phyloP scores from a whole-genome alignment of 2,797 vertebrate species.

The Enoplosus armatus region DNA sequence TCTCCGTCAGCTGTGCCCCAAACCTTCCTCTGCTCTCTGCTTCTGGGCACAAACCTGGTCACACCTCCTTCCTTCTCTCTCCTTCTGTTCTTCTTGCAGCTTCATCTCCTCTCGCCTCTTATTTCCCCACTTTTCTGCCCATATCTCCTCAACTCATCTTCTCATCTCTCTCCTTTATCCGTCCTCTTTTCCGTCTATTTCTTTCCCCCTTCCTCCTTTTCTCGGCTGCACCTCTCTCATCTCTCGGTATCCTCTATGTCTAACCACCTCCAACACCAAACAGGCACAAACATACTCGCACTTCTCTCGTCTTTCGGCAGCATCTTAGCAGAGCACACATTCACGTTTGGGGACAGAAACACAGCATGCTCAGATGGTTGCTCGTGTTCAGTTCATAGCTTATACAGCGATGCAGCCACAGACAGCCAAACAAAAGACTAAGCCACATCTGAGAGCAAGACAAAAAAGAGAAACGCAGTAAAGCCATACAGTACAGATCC shows the following conservation, averaged over 20 bases:
- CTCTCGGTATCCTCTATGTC: background rate
- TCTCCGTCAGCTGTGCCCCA: conserved; percentile 42
- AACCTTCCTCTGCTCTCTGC: conserved; percentile 39
- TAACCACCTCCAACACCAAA: conserved; percentile 21
- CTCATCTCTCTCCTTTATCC: background rate
- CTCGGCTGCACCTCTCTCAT: conserved; percentile 2
- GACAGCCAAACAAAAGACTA: conserved; percentile 68
- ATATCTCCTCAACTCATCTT: background rate
- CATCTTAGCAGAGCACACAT: conserved; percentile 27
- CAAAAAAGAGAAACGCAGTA: conserved; percentile 50
- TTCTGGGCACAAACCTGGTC: conserved; percentile 54
- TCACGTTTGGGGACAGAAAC: conserved; percentile 32
- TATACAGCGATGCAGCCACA: conserved; percentile 46
- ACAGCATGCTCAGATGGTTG: conserved; percentile 43
- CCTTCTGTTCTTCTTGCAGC: background rate
- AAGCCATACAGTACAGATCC: conserved; percentile 63
- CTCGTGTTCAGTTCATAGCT: conserved; percentile 58
- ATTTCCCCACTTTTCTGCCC: background rate
- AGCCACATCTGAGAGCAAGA: conserved; percentile 71
- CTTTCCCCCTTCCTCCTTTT: background rate
- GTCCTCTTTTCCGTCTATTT: background rate
- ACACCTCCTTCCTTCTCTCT: background rate
- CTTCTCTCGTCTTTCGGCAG: conserved; percentile 21
- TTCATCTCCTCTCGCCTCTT: conserved; percentile 19
- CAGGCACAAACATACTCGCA: background rate